Base-by-base conservation (phyloP, 1,140 invertebrate species). In the Danaus plexippus region DNA sequence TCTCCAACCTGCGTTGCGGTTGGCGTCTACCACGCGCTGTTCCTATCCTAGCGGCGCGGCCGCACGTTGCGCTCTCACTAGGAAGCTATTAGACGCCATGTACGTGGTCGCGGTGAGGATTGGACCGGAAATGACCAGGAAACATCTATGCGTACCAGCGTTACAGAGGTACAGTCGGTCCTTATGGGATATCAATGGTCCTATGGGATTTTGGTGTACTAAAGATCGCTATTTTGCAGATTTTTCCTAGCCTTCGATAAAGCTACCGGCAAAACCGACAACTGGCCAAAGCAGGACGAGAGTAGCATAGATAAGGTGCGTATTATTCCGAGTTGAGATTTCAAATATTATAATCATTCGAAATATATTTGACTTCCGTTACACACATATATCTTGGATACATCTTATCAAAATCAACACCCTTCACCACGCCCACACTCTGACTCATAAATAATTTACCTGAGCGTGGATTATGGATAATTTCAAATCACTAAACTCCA, bases 231-330 rank as follows among this genome's bases (percentile, higher is more conserved):
- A 51, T 62, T 49, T 80, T 79, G 32, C 64, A 88, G 92, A 47
- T 96, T 97, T 76, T 97, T 98, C 78, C 78, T 94, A n/a, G 91
- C 93, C 9, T 98, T 98, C 77, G 94, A 95, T 74, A 94, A 94
- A 87, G 92, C 94, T 11, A 90, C 91, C 54, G 89, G 89, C 4
- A 88, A 88, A 55, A 79, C 65, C 1, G 82, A 87, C 2, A 87
- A 84, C 55, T 87, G 80, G 80, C 76, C 82, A 2, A 85, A 85
- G 61, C 77, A 77, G 52, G 80, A 87, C 15, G 84, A 87, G 11
- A 63, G 43, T n/a, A 71, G 60, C 49, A 32, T 61, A 4, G 80
- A 81, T 47, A 84, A 83, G 73, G 81, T 85, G 67, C 11, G 13
- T 43, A 47, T 32, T 12, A 44, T 0, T 15, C 45, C 56, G 11